Percentiles rank a stretch among this genome's conserved stretches.
Conservation (phyloP, 2,113 vertebrate species). For the Chloebia gouldiae region DNA sequence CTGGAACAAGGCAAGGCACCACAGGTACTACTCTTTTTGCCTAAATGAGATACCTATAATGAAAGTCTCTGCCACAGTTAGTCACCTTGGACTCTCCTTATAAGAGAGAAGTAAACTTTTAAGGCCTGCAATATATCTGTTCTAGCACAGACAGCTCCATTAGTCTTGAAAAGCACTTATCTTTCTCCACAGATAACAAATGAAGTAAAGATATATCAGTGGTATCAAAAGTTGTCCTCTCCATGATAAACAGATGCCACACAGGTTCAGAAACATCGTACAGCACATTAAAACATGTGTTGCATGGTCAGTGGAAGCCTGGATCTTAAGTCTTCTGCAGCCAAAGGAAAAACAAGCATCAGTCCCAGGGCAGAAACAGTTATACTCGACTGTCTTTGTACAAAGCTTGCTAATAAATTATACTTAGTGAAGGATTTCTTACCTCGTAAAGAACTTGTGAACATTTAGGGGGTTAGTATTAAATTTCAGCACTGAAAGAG, state of each 20-base stretch:
- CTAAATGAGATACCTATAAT: background rate
- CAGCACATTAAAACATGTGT: background rate
- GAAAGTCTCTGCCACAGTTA: background rate
- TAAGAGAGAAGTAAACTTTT: background rate
- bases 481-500: background rate
- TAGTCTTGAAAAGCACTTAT: background rate
- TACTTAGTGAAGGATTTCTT: background rate
- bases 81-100: background rate
- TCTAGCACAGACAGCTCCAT: background rate
- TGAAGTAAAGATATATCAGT: background rate
- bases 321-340: background rate
- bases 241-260: background rate
- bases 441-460: background rate
- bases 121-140: background rate
- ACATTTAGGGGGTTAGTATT: background rate
- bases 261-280: fast-evolving
- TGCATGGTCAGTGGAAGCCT: background rate
- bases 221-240: background rate
- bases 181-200: background rate
- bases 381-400: background rate
- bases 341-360: background rate
- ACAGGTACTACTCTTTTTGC: background rate
- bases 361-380: background rate
- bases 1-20: background rate
- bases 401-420: background rate